Evolutionary conservation across 2,113 vertebrate genomes (phyloP).

Genomic region (Sorex fumeus): DNA sequence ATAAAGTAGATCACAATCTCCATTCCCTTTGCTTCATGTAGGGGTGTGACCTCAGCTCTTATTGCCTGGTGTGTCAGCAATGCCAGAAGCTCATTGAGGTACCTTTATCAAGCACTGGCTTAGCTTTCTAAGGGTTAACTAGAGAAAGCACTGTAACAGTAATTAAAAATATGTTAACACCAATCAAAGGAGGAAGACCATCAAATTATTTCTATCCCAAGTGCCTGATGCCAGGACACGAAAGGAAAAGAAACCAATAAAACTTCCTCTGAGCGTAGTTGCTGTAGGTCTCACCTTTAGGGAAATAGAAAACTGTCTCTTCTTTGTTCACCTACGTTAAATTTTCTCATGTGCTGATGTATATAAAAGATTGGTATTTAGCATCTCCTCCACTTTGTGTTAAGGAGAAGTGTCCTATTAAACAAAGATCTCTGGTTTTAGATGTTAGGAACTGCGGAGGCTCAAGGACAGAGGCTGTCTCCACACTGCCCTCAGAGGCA

Average conservation of each 20-base stretch:
- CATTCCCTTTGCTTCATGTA: conserved; percentile 78
- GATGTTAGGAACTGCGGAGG: conserved; percentile 72
- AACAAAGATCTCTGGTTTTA: conserved; percentile 53
- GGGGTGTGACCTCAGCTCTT: conserved; percentile 79
- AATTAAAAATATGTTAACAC: conserved; percentile 83
- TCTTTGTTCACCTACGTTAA: conserved; percentile 80
- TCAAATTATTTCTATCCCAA: conserved; percentile 52
- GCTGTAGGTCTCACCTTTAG: conserved; percentile 88
- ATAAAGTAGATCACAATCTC: conserved; percentile 75
- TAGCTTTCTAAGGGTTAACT: conserved; percentile 77
- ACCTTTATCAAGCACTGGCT: conserved; percentile 42
- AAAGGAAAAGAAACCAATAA: conserved; percentile 77
- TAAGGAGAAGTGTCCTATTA: conserved; percentile 54
- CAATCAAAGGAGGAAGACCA: conserved; percentile 72
- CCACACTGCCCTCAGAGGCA: conserved; percentile 79
- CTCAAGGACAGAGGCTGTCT: conserved; percentile 67
- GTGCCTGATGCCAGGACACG: conserved; percentile 6
- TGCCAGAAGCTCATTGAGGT: too few relatives aligned
- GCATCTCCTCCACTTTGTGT: neutral
- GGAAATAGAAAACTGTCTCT: conserved; percentile 84
- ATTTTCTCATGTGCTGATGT: conserved; percentile 72
- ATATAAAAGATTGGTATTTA: conserved; percentile 74
- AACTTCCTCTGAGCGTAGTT: conserved; percentile 81
- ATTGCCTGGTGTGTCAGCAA: too few relatives aligned
- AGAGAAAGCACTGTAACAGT: conserved; percentile 79